Percentiles rank a stretch among this genome's conserved stretches.
These are phyloP conservation scores for Oceanodroma tethys DNA, from an alignment of 2,113 vertebrate genomes.

Conservation along the genomic window DNA sequence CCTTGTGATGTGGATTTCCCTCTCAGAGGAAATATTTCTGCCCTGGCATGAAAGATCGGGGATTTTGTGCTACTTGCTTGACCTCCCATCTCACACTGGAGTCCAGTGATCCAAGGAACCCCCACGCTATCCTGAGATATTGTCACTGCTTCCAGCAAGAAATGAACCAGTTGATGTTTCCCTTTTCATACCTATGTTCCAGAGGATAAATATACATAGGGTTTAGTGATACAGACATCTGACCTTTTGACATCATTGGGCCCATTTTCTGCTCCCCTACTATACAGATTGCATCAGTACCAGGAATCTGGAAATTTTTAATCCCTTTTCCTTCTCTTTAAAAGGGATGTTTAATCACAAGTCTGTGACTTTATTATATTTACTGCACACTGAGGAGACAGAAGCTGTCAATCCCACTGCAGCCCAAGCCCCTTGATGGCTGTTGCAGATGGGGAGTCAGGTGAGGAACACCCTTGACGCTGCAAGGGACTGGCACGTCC, in stretches of 20 bases:
- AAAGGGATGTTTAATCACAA: neutral
- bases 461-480: neutral
- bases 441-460: neutral
- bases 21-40: neutral
- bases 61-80: neutral
- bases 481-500: neutral
- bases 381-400: neutral
- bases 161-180: neutral
- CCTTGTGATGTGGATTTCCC: fast-evolving
- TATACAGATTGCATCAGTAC: neutral
- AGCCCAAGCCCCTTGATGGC: neutral
- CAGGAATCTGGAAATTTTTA: neutral
- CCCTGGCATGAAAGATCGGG: fast-evolving
- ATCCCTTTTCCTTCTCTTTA: neutral
- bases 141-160: neutral
- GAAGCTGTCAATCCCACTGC: neutral
- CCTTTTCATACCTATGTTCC: neutral
- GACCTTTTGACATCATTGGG: too few relatives aligned
- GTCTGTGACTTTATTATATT: neutral
- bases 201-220: neutral
- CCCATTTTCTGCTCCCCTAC: neutral
- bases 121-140: neutral
- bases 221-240: neutral
- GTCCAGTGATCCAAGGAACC: neutral
- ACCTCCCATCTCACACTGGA: fast-evolving